Conservation (phyloP, 2,888 invertebrate species). For the Nasonia oneida region DNA sequence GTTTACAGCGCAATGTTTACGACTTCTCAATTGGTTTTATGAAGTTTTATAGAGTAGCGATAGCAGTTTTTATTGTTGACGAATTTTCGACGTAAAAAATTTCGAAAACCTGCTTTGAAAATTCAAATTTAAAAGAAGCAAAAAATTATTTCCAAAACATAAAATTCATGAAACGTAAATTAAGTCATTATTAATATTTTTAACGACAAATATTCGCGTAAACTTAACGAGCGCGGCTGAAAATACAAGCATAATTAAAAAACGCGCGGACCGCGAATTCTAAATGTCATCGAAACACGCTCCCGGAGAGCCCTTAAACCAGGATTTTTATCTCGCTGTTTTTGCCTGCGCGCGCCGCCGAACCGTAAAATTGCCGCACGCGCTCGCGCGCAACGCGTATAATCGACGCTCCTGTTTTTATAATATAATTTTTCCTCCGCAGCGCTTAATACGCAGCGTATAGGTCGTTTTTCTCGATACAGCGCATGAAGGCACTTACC, state of each 20-base stretch:
- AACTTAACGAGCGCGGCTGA: neutral
- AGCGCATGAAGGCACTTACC: conserved; percentile 67
- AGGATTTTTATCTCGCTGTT: conserved; percentile 44
- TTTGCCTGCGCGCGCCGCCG: neutral
- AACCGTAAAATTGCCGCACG: neutral
- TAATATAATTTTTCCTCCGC: neutral
- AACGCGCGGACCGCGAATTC: neutral
- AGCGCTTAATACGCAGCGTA: neutral
- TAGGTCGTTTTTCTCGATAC: neutral
- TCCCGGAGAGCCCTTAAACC: neutral
- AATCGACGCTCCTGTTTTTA: neutral
- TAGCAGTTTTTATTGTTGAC: too few species aligned
- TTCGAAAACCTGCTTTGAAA: too few species aligned
- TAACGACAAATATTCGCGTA: neutral
- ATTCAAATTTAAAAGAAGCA: too few species aligned
- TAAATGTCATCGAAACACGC: neutral
- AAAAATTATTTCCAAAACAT: too few species aligned
- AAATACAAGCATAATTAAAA: neutral
- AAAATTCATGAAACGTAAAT: neutral
- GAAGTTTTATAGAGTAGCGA: neutral
- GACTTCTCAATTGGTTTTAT: conserved; percentile 20
- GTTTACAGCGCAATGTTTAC: neutral
- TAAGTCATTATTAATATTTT: neutral
- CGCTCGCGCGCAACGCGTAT: neutral
- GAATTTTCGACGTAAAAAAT: too few species aligned